A percentile compares a stretch with the other conserved stretches of the same genome.
Conservation (phyloP, 1,140 invertebrate species). For the Drosophila quadrilineata region DNA sequence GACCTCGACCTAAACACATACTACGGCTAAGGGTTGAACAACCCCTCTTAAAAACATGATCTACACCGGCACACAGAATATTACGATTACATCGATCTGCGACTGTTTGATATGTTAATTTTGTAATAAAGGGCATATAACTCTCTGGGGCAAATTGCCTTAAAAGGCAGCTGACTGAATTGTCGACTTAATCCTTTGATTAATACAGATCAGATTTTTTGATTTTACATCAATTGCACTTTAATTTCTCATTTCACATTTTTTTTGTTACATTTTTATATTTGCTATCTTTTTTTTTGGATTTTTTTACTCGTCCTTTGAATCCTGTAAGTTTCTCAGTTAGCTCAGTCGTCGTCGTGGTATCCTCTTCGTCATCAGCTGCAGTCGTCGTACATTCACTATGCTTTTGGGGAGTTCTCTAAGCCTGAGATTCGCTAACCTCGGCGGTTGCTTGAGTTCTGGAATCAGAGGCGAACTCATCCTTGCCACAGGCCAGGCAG, state of each 20-base stretch:
- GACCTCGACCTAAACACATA: slow-evolving; percentile 63
- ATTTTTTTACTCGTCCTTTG: slow-evolving; percentile 41
- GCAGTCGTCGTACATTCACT: slow-evolving; percentile 61
- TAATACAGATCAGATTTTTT: slow-evolving; percentile 23
- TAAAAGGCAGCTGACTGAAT: slow-evolving; percentile 35
- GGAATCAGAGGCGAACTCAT: slow-evolving; percentile 83
- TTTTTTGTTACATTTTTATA: slow-evolving; percentile 60
- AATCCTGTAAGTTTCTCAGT: slow-evolving; percentile 57
- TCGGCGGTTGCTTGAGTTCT: slow-evolving; percentile 72
- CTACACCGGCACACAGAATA: not conserved
- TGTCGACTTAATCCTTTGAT: too few species aligned
- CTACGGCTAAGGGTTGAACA: slow-evolving; percentile 31
- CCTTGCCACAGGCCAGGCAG: slow-evolving; percentile 83
- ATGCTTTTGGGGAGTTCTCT: slow-evolving; percentile 19
- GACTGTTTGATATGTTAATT: slow-evolving; percentile 67
- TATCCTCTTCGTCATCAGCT: slow-evolving; percentile 33
- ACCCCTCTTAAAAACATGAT: not conserved
- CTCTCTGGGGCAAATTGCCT: slow-evolving; percentile 47
- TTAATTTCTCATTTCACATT: slow-evolving; percentile 31
- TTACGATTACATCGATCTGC: slow-evolving; percentile 10
- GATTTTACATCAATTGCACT: slow-evolving; percentile 74
- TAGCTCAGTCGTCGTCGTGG: not conserved
- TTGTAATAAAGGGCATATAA: slow-evolving; percentile 53
- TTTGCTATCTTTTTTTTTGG: slow-evolving; percentile 59
- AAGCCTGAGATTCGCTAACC: slow-evolving; percentile 75